Conservation (phyloP, 2,113 vertebrate species). For the Cranoglanis bouderius region DNA sequence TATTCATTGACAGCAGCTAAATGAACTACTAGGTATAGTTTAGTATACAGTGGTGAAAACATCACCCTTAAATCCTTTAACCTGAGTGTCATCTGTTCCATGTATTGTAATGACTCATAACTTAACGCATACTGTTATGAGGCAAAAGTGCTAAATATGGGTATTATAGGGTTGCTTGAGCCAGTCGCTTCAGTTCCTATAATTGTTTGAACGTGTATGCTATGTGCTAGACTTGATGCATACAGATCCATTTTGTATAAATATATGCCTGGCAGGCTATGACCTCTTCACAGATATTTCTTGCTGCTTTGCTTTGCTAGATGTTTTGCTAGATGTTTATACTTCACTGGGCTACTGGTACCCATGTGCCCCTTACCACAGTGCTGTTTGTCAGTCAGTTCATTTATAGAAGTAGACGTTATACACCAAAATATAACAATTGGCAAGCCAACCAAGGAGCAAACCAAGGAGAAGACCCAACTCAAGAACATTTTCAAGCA, state of each 20-base stretch:
- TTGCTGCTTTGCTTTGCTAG: not conserved
- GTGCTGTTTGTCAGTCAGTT: not conserved
- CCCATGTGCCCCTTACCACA: not conserved
- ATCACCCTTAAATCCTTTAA: conserved; percentile 1
- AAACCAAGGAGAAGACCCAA: not conserved
- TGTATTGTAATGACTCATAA: not conserved
- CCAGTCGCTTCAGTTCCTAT: conserved; percentile 4
- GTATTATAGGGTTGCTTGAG: not conserved
- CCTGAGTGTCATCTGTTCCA: not conserved
- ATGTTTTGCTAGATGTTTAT: not conserved
- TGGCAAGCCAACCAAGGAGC: not conserved
- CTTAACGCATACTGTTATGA: not conserved
- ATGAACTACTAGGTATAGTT: not conserved
- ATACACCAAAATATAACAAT: not conserved
- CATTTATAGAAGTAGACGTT: not conserved
- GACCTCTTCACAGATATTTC: not conserved
- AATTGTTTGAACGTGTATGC: not conserved
- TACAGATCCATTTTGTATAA: not conserved
- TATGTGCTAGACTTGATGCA: not conserved
- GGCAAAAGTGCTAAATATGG: conserved; percentile 3
- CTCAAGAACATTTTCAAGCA: not conserved
- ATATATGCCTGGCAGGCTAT: not conserved
- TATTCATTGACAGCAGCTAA: conserved; percentile 8
- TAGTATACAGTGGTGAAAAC: not conserved
- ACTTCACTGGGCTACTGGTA: not conserved